Conservation (phyloP, 2,888 invertebrate genomes). For the Drymonia ruficornis region DNA sequence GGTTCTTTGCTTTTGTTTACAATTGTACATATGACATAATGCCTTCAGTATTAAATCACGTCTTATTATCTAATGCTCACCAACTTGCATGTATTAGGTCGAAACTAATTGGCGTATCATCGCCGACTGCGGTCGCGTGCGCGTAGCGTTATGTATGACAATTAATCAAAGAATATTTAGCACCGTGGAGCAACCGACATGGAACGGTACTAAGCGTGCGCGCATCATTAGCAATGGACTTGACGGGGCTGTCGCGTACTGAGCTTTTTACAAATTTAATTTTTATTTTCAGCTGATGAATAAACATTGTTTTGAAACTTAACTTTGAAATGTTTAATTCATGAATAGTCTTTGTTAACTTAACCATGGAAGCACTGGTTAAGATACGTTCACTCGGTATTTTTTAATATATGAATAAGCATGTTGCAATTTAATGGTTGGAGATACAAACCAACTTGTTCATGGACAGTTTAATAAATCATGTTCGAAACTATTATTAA, state of each 20-base stretch:
- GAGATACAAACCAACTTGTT: neutral
- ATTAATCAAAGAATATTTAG: constrained; percentile 45
- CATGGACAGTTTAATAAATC: neutral
- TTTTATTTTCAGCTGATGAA: neutral
- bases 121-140: constrained; percentile 31
- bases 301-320: too few species aligned
- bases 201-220: constrained; percentile 22
- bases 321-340: too few species aligned
- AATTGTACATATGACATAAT: constrained; percentile 2
- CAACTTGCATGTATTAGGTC: constrained; percentile 22
- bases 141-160: constrained; percentile 30
- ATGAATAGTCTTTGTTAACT: too few species aligned
- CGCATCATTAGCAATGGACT: constrained; percentile 47
- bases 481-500: neutral
- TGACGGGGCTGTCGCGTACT: constrained; percentile 40
- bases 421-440: constrained; percentile 3
- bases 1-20: neutral
- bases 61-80: neutral
- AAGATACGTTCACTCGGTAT: too few species aligned
- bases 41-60: neutral
- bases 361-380: too few species aligned
- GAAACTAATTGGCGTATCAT: constrained; percentile 37
- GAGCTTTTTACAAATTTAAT: neutral
- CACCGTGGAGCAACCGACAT: constrained; percentile 38
- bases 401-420: neutral